Percentiles rank a stretch among this genome's conserved stretches.
These are phyloP conservation scores for Crypturellus tataupa DNA, from an alignment of 2,797 vertebrate species.

Conservation along the genomic window DNA sequence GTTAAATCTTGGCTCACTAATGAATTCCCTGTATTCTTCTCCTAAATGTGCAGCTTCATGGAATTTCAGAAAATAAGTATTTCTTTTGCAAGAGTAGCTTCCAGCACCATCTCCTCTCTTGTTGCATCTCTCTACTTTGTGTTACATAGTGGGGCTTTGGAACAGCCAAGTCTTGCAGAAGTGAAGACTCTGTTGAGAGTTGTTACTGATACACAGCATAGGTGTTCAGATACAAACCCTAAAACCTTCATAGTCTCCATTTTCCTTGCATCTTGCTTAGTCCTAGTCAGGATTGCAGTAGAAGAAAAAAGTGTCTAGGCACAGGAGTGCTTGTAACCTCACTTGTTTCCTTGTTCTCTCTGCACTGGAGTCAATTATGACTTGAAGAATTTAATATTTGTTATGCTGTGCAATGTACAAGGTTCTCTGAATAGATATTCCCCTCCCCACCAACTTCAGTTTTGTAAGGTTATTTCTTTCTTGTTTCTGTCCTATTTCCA, in stretches of 20 bases:
- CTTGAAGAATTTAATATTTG: too few relatives aligned
- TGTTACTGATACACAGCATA: not conserved
- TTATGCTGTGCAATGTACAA: too few relatives aligned
- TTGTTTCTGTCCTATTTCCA: too few relatives aligned
- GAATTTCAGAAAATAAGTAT: not conserved
- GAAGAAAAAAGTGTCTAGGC: not conserved
- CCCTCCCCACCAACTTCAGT: too few relatives aligned
- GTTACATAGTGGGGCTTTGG: not conserved
- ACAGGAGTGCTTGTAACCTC: accelerated
- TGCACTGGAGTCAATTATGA: not conserved
- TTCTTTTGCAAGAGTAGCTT: not conserved
- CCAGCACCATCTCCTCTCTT: not conserved
- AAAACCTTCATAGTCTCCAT: not conserved
- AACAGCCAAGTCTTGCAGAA: not conserved
- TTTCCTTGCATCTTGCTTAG: not conserved
- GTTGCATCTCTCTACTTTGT: accelerated
- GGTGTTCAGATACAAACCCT: accelerated
- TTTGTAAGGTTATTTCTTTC: too few relatives aligned
- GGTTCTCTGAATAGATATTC: too few relatives aligned
- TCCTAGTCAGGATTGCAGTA: not conserved
- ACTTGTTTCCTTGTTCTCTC: not conserved
- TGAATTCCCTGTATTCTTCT: not conserved
- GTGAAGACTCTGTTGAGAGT: not conserved
- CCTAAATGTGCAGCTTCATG: not conserved
- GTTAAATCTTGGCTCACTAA: not conserved